These are phyloP conservation scores for Ptychodera flava DNA, from an alignment of 35 echinoderm and acorn worm genomes.

Conservation along the genomic window DNA sequence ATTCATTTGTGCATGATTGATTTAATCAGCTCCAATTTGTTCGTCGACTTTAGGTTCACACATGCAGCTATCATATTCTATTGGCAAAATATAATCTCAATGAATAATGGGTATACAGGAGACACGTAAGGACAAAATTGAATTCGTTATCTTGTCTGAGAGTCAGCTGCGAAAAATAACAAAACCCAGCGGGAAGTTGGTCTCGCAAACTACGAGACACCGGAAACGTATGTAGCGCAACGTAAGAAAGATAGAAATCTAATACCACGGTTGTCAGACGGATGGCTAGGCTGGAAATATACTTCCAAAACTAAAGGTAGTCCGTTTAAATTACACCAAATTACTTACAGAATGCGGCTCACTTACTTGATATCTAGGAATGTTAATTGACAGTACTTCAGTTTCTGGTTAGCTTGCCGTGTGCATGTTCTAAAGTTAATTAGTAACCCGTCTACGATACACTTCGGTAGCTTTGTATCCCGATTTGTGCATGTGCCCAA, in stretches of 20 bases:
- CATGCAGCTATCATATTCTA: no score
- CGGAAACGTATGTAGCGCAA: background rate
- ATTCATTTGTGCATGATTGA: no score
- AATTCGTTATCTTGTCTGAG: background rate
- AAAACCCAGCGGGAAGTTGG: background rate
- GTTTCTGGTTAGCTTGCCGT: no score
- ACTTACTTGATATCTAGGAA: background rate
- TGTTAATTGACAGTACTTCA: background rate
- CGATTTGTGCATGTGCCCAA: no score
- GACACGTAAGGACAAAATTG: background rate
- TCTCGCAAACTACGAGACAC: background rate
- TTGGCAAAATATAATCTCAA: background rate
- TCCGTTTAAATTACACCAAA: background rate
- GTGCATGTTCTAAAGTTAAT: no score
- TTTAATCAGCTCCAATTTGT: no score
- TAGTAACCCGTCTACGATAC: no score
- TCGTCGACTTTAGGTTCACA: no score
- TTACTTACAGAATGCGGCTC: background rate
- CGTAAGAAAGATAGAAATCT: background rate
- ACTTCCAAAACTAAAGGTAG: background rate
- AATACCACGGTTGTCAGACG: background rate
- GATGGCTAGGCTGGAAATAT: background rate
- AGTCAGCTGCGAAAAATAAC: no score
- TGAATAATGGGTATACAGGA: background rate
- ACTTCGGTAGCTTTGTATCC: no score